Evolutionary conservation across 2,888 invertebrate genomes (phyloP).

Genomic region (Diaprepes abbreviatus): DNA sequence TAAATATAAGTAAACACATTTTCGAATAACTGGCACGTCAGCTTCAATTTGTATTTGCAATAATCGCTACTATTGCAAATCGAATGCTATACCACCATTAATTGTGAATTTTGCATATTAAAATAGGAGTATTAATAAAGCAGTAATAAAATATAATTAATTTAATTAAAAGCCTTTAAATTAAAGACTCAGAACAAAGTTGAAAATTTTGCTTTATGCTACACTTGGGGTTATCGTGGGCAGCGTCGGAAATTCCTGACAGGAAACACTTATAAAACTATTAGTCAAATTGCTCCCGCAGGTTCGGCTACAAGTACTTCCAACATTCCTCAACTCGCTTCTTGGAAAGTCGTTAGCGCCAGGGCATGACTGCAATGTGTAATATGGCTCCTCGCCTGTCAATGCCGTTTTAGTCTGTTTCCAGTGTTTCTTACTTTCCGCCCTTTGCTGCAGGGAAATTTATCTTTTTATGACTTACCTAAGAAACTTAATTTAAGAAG

Average conservation of each 20-base stretch:
- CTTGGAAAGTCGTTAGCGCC: conserved; percentile 47
- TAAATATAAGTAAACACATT: too few relatives aligned
- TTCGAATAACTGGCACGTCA: too few relatives aligned
- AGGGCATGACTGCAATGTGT: conserved; percentile 45
- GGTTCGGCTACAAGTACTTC: conserved; percentile 45
- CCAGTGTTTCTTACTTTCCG: conserved; percentile 20
- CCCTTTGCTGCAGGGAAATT: conserved; percentile 10
- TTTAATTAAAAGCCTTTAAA: conserved; percentile 3
- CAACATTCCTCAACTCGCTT: conserved; percentile 46
- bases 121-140: too few relatives aligned
- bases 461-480: conserved; percentile 11
- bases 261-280: conserved; percentile 62
- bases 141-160: conserved; percentile 8
- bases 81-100: too few relatives aligned
- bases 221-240: conserved; percentile 33
- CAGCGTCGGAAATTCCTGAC: conserved; percentile 52
- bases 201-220: conserved; percentile 35
- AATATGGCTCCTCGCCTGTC: conserved; percentile 40
- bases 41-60: too few relatives aligned
- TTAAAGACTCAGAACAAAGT: conserved; percentile 27
- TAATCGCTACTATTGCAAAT: too few relatives aligned
- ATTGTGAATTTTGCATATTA: too few relatives aligned
- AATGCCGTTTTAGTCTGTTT: conserved; percentile 35
- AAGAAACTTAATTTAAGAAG: not conserved
- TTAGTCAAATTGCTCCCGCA: conserved; percentile 60